These are phyloP conservation scores for Crotalus viridis DNA, from an alignment of 2,113 vertebrate species.

Conservation along the genomic window DNA sequence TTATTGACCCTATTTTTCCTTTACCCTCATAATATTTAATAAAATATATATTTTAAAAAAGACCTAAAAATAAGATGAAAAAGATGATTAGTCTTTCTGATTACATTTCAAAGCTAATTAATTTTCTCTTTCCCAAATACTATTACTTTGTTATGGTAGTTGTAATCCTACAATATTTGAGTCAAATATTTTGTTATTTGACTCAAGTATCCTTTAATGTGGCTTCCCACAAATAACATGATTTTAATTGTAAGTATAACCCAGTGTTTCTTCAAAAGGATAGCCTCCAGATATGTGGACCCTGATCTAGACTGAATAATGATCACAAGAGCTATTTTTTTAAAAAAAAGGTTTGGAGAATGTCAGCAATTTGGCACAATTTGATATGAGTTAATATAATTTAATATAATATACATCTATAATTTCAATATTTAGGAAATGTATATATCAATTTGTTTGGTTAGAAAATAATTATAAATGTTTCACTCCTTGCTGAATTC, in stretches of 20 bases:
- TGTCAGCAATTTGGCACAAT: neutral
- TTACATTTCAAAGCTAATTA: neutral
- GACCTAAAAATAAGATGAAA: neutral
- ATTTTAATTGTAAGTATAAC: constrained; percentile 28
- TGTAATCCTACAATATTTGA: neutral
- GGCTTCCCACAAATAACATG: constrained; percentile 30
- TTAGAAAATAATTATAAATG: neutral
- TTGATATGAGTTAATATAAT: too few relatives aligned
- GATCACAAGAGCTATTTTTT: neutral
- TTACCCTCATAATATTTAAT: too few relatives aligned
- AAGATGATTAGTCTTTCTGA: neutral
- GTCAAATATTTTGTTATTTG: neutral
- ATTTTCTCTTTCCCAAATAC: neutral
- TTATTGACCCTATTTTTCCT: too few relatives aligned
- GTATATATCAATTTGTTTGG: neutral
- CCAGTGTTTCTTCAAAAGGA: neutral
- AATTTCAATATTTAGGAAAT: neutral
- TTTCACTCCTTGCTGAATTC: neutral
- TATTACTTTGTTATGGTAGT: neutral
- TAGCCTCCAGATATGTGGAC: neutral
- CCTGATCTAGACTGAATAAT: neutral
- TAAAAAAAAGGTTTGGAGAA: neutral
- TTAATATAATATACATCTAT: neutral
- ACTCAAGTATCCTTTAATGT: neutral
- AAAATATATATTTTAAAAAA: neutral